Evolutionary conservation across 2,113 vertebrate species (phyloP).

Genomic region (Chloropsis cyanopogon): DNA sequence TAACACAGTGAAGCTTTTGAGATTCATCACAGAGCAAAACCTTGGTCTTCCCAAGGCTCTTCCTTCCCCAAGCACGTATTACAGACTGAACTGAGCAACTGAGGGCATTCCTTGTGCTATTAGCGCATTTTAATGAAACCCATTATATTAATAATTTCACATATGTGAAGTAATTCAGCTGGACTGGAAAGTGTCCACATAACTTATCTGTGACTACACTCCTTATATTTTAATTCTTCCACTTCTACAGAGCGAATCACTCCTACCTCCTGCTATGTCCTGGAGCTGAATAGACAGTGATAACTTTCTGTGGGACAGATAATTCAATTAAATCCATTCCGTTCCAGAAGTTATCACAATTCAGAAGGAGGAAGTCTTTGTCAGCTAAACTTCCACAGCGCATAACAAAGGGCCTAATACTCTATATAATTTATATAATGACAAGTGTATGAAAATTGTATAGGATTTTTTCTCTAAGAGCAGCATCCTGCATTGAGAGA

Average conservation of each 20-base stretch:
- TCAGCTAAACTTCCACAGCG: background rate
- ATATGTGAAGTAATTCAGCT: background rate
- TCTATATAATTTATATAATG: background rate
- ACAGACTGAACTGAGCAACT: background rate
- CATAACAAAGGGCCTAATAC: background rate
- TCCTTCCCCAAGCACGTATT: background rate
- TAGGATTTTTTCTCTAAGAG: background rate
- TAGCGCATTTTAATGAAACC: background rate
- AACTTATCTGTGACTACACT: background rate
- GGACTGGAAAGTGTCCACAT: background rate
- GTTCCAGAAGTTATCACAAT: background rate
- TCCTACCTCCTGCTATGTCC: background rate
- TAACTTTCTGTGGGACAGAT: background rate
- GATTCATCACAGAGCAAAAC: background rate
- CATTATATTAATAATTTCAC: background rate
- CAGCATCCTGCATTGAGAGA: background rate
- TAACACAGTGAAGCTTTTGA: background rate
- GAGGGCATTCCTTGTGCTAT: background rate
- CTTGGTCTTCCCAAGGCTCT: background rate
- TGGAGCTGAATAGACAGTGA: background rate
- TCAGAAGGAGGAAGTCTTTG: background rate
- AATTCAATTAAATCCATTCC: constrained; percentile 13
- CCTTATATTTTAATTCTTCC: background rate
- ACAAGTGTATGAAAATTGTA: background rate
- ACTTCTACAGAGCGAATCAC: background rate